Evolutionary conservation across 2,888 invertebrate species (phyloP).

Genomic region (Napeogenes inachia): DNA sequence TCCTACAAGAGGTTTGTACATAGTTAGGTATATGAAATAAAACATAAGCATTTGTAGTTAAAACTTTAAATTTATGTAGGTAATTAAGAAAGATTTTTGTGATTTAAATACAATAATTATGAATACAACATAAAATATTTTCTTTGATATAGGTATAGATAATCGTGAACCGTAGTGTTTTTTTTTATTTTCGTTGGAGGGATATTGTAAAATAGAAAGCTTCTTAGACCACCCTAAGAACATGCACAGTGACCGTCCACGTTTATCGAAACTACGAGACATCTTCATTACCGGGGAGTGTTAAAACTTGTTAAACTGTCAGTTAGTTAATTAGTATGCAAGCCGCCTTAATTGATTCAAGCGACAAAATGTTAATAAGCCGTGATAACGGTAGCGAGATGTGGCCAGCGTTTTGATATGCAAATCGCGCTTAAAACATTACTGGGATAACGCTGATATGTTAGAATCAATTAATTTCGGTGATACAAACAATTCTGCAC

Average conservation of each 20-base stretch:
- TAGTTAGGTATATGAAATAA: too few relatives aligned
- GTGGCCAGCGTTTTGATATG: constrained; percentile 46
- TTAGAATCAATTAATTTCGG: constrained; percentile 55
- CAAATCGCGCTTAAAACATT: constrained; percentile 58
- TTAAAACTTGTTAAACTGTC: constrained; percentile 75
- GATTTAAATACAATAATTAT: too few relatives aligned
- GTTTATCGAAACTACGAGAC: constrained; percentile 55
- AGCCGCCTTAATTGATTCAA: constrained; percentile 67
- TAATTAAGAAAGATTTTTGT: too few relatives aligned
- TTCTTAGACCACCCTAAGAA: constrained; percentile 43
- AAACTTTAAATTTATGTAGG: too few relatives aligned
- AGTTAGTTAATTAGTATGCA: constrained; percentile 71
- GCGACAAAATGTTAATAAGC: constrained; percentile 75
- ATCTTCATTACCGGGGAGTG: constrained; percentile 73
- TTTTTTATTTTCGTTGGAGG: neutral
- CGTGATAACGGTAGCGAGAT: constrained; percentile 49
- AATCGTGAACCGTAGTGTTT: too few relatives aligned
- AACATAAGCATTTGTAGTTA: too few relatives aligned
- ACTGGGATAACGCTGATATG: constrained; percentile 52
- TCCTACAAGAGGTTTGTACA: too few relatives aligned
- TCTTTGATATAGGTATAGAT: too few relatives aligned
- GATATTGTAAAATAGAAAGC: constrained; percentile 8
- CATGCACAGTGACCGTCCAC: constrained; percentile 43
- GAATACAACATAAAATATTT: too few relatives aligned
- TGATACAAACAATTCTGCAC: constrained; percentile 55